Conservation (phyloP, 2,888 invertebrate genomes). For the Alentia gelatinosa region DNA sequence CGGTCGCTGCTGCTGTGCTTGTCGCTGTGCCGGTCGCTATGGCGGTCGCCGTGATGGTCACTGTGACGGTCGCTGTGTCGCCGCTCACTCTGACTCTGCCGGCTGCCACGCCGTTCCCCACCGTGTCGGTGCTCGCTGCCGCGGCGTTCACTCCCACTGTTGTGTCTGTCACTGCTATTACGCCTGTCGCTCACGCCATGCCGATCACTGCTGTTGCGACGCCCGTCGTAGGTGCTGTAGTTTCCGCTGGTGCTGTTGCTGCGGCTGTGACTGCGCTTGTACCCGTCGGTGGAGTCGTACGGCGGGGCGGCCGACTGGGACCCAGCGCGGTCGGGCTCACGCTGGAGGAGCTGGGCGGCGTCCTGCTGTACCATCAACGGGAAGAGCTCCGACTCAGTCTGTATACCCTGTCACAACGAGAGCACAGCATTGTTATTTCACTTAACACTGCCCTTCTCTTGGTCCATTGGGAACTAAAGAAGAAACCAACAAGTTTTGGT, state of each 20-base stretch:
- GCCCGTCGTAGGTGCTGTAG: background rate
- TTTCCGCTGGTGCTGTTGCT: slow-evolving; percentile 21
- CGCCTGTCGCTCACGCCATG: background rate
- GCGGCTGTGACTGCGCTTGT: slow-evolving; percentile 27
- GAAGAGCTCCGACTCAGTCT: slow-evolving; percentile 28
- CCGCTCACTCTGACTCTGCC: background rate
- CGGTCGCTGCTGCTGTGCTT: slow-evolving; percentile 15
- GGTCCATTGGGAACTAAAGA: too few species aligned
- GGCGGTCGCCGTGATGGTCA: slow-evolving; percentile 10
- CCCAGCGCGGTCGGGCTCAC: slow-evolving; percentile 2
- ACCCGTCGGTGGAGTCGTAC: slow-evolving; percentile 3
- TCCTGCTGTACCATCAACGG: slow-evolving; percentile 29
- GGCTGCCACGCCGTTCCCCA: background rate
- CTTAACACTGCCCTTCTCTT: too few species aligned
- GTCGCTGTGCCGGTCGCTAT: slow-evolving; percentile 37
- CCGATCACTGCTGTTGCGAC: slow-evolving; percentile 12
- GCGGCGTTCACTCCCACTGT: background rate
- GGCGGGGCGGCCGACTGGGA: background rate
- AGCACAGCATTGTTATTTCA: too few species aligned
- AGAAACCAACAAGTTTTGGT: too few species aligned
- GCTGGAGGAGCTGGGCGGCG: slow-evolving; percentile 24
- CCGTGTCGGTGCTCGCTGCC: background rate
- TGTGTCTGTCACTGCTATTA: background rate
- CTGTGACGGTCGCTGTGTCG: background rate
- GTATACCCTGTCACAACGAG: slow-evolving; percentile 48